These are phyloP conservation scores for Euclidia mi DNA, from an alignment of 2,888 invertebrate species.

Conservation along the genomic window DNA sequence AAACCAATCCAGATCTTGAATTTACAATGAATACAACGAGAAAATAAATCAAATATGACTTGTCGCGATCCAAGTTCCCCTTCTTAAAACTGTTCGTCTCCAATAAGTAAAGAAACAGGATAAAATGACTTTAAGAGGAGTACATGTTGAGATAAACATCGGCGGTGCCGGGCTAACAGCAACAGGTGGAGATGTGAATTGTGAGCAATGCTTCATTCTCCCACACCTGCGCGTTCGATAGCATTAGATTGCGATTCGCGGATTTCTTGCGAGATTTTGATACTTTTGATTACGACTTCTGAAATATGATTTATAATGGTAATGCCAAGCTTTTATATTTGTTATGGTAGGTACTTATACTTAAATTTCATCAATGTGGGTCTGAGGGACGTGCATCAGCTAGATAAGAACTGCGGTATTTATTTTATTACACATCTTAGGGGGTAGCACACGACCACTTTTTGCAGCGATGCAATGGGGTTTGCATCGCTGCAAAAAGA, in stretches of 20 bases:
- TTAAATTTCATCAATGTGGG: too few relatives aligned
- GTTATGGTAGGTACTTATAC: too few relatives aligned
- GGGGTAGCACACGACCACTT: too few relatives aligned
- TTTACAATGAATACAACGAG: background rate
- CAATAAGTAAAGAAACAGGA: constrained; percentile 40
- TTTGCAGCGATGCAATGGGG: too few relatives aligned
- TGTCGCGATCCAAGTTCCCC: background rate
- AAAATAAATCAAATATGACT: constrained; percentile 2
- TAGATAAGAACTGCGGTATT: too few relatives aligned
- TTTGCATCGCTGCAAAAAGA: too few relatives aligned
- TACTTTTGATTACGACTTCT: background rate
- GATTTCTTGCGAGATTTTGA: constrained; percentile 15
- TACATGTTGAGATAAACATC: constrained; percentile 21
- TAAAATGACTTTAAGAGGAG: constrained; percentile 32
- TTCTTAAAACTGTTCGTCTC: constrained; percentile 9
- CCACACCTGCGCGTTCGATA: constrained; percentile 51
- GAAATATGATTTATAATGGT: too few relatives aligned
- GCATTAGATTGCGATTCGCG: constrained; percentile 29
- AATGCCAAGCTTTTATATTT: too few relatives aligned
- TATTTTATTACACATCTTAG: too few relatives aligned
- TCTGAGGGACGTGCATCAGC: too few relatives aligned
- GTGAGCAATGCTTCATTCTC: constrained; percentile 36
- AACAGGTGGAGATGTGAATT: constrained; percentile 52
- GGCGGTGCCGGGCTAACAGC: constrained; percentile 40
- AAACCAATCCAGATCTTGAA: background rate